These are phyloP conservation scores for Montipora foliosa DNA, from an alignment of 64 coral and sea anemone genomes.

Conservation along the genomic window DNA sequence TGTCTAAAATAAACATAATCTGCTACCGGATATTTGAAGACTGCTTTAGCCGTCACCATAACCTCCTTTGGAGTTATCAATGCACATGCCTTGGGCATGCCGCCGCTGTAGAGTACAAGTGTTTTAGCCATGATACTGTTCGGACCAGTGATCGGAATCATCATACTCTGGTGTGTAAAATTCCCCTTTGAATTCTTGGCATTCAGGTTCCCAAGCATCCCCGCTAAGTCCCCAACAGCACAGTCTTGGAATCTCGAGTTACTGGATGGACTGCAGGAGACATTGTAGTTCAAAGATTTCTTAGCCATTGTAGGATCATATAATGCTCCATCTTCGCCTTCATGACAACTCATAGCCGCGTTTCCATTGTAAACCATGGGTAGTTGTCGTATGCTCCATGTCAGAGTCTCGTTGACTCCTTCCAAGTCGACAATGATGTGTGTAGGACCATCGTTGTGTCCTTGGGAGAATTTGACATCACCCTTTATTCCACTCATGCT, in stretches of 20 bases:
- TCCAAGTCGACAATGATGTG: too few species aligned
- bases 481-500: not conserved
- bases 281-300: slow-evolving; percentile 7
- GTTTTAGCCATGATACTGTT: slow-evolving; percentile 66
- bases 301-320: slow-evolving; percentile 42
- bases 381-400: too few species aligned
- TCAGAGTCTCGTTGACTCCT: too few species aligned
- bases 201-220: not conserved
- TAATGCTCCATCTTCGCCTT: slow-evolving; percentile 23
- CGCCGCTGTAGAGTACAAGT: slow-evolving; percentile 54
- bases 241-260: too few species aligned
- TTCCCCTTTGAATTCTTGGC: not conserved
- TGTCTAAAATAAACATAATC: slow-evolving; percentile 79
- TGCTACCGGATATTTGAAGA: slow-evolving; percentile 70
- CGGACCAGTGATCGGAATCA: too few species aligned
- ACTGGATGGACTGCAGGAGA: too few species aligned
- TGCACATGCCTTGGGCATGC: slow-evolving; percentile 37
- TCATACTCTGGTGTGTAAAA: too few species aligned
- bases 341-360: slow-evolving; percentile 64
- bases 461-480: too few species aligned
- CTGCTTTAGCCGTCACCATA: slow-evolving; percentile 47
- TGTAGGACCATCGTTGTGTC: too few species aligned
- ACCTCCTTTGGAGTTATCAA: slow-evolving; percentile 35
- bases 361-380: too few species aligned
- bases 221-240: too few species aligned